Conservation (phyloP, 2,888 invertebrate genomes). For the Drosophila cyrtoloma region DNA sequence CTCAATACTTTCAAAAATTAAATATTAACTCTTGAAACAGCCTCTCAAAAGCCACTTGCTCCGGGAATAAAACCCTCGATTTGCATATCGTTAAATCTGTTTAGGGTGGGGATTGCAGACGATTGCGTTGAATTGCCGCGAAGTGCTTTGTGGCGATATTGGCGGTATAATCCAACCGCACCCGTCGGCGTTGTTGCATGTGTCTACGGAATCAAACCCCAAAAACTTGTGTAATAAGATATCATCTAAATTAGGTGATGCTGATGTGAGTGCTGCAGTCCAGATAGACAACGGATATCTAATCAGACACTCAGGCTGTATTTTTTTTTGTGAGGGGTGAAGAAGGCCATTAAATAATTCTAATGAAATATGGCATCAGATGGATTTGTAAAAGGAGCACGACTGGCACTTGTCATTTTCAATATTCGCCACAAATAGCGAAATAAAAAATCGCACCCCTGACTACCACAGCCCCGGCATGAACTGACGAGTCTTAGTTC, state of each 20-base stretch:
- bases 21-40: neutral
- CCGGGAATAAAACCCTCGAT: constrained; percentile 12
- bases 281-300: constrained; percentile 3
- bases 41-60: neutral
- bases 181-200: constrained; percentile 14
- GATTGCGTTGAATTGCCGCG: constrained; percentile 7
- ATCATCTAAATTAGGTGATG: constrained; percentile 50
- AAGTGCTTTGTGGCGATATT: constrained; percentile 37
- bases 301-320: constrained; percentile 2
- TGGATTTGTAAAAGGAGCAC: constrained; percentile 6
- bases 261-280: constrained; percentile 9
- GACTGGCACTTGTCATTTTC: constrained; percentile 56
- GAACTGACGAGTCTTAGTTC: constrained; percentile 7
- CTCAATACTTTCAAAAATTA: too few relatives aligned
- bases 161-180: constrained; percentile 42
- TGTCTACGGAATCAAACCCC: constrained; percentile 31
- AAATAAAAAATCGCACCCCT: constrained; percentile 22
- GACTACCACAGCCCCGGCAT: neutral
- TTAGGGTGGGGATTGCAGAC: neutral
- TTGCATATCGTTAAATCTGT: constrained; percentile 37
- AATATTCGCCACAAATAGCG: constrained; percentile 55
- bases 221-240: constrained; percentile 35
- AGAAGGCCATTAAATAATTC: constrained; percentile 46
- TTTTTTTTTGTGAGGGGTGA: constrained; percentile 9
- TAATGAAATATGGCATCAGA: constrained; percentile 19